Evolutionary conservation across 2,888 invertebrate species (phyloP).

Genomic region (Sphinx pinastri): DNA sequence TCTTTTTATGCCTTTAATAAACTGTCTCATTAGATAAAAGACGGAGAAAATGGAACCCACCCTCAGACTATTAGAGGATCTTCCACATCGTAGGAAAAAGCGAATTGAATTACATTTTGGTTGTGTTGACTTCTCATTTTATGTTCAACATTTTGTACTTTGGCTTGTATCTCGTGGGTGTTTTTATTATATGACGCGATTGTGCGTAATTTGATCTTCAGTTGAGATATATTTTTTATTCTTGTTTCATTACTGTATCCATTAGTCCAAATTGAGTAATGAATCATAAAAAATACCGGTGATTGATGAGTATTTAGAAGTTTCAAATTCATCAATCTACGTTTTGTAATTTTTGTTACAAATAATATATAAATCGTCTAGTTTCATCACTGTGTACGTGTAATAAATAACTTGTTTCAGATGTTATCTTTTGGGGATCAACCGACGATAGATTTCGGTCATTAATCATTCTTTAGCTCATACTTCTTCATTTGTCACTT

Average conservation of each 20-base stretch:
- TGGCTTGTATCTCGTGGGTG: background rate
- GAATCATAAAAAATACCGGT: background rate
- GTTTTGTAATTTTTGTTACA: background rate
- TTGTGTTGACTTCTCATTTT: constrained; percentile 33
- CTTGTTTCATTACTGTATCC: background rate
- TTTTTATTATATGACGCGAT: constrained; percentile 1
- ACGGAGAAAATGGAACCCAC: constrained; percentile 33
- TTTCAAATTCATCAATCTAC: background rate
- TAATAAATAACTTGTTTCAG: constrained; percentile 28
- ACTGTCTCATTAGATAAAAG: constrained; percentile 42
- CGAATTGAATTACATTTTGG: constrained; percentile 38
- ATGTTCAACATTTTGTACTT: constrained; percentile 6
- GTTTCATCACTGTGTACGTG: background rate
- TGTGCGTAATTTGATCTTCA: constrained; percentile 4
- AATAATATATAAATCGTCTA: background rate
- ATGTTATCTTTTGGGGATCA: constrained; percentile 40
- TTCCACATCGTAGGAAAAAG: constrained; percentile 35
- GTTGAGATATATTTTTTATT: constrained; percentile 7
- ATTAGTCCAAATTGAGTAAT: constrained; percentile 7
- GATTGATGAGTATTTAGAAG: background rate
- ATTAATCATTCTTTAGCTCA: constrained; percentile 67
- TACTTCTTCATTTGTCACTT: constrained; percentile 75
- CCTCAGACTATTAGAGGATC: constrained; percentile 36
- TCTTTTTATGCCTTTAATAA: constrained; percentile 40
- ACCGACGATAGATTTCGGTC: constrained; percentile 42